Conservation (phyloP, 2,888 invertebrate genomes). For the Petrophora chlorosata region DNA sequence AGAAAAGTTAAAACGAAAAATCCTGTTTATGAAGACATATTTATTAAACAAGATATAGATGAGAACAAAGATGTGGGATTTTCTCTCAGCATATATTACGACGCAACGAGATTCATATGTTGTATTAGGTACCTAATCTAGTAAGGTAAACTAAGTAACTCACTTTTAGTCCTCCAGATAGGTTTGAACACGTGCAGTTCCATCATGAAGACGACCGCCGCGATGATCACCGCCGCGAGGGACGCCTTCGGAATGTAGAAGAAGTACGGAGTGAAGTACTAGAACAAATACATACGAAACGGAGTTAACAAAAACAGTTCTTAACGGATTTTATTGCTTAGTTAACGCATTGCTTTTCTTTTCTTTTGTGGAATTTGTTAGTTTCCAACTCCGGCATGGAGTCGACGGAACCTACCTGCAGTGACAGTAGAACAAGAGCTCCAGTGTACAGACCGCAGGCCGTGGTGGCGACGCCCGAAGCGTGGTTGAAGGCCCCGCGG, state of each 20-base stretch:
- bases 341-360: too few species aligned
- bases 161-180: slow-evolving; percentile 92
- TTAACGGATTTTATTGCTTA: too few species aligned
- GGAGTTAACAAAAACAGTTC: background rate
- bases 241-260: slow-evolving; percentile 91
- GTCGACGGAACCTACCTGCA: too few species aligned
- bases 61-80: too few species aligned
- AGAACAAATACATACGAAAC: slow-evolving; percentile 57
- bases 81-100: too few species aligned
- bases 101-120: too few species aligned
- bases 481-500: slow-evolving; percentile 96
- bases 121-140: background rate
- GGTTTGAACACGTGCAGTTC: slow-evolving; percentile 91
- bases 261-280: slow-evolving; percentile 92
- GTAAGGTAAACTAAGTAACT: slow-evolving; percentile 45
- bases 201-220: slow-evolving; percentile 94
- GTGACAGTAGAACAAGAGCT: slow-evolving; percentile 72
- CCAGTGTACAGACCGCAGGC: slow-evolving; percentile 94
- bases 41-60: too few species aligned
- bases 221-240: slow-evolving; percentile 92
- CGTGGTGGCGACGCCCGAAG: slow-evolving; percentile 95
- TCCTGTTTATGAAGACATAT: too few species aligned
- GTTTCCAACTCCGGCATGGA: slow-evolving; percentile 96
- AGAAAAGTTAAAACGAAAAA: too few species aligned
- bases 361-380: too few species aligned